phyloP scores from a whole-genome alignment of 2,888 invertebrate genomes.

The Lagria hirta region DNA sequence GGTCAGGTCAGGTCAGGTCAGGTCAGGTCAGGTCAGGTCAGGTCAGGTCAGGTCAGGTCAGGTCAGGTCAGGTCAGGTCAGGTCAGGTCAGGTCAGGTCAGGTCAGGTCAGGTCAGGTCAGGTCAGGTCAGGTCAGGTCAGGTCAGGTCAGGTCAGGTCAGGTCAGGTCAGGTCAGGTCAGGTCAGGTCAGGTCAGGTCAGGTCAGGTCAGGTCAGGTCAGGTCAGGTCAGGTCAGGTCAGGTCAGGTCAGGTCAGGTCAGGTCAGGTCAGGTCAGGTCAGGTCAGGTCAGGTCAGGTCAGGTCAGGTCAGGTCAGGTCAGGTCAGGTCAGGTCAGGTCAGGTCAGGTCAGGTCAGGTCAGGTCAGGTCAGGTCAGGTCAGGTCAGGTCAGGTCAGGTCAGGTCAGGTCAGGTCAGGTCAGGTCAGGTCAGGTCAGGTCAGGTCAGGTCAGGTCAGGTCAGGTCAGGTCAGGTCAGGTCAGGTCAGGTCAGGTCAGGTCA shows the following conservation, averaged over 20 bases:
- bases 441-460: conserved; percentile 1
- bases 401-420: conserved; percentile 1
- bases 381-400: conserved; percentile 1
- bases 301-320: conserved; percentile 21
- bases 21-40: conserved; percentile 9
- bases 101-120: conserved; percentile 9
- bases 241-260: conserved; percentile 20
- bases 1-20: conserved; percentile 22
- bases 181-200: conserved; percentile 9
- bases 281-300: conserved; percentile 22
- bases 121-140: conserved; percentile 9
- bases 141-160: conserved; percentile 9
- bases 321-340: conserved; percentile 23
- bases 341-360: conserved; percentile 20
- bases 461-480: conserved; percentile 1
- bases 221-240: conserved; percentile 14
- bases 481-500: conserved; percentile 1
- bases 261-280: conserved; percentile 16
- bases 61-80: conserved; percentile 9
- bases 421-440: conserved; percentile 1
- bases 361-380: conserved; percentile 19
- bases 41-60: conserved; percentile 9
- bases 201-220: conserved; percentile 9
- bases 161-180: conserved; percentile 9
- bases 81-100: conserved; percentile 9